Evolutionary conservation across 2,888 invertebrate genomes (phyloP).

Genomic region (Ariolimax columbianus): DNA sequence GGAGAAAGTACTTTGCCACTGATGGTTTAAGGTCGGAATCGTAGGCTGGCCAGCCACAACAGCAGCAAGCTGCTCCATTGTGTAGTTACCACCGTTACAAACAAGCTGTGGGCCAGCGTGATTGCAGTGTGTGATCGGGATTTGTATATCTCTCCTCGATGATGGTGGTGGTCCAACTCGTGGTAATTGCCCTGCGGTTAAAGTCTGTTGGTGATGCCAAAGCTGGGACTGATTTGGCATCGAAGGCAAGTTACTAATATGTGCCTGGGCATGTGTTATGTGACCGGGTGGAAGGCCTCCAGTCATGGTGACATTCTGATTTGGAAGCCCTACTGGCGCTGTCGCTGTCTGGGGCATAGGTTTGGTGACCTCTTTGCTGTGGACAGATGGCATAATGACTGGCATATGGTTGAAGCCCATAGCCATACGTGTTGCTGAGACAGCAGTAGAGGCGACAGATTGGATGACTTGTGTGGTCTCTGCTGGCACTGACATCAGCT

Average conservation of each 20-base stretch:
- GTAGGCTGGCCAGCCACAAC: conserved; percentile 64
- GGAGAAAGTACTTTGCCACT: conserved; percentile 39
- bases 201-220: conserved; percentile 37
- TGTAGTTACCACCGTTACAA: conserved; percentile 52
- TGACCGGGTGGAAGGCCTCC: conserved; percentile 74
- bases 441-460: conserved; percentile 55
- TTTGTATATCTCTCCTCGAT: conserved; percentile 19
- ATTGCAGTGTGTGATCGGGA: conserved; percentile 34
- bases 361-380: conserved; percentile 95
- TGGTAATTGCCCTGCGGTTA: conserved; percentile 49
- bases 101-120: conserved; percentile 31
- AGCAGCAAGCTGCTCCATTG: conserved; percentile 81
- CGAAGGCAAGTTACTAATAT: conserved; percentile 61
- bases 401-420: conserved; percentile 92
- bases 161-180: conserved; percentile 18
- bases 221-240: conserved; percentile 61
- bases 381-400: conserved; percentile 97
- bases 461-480: conserved; percentile 56
- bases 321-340: conserved; percentile 84
- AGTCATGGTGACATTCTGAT: conserved; percentile 22
- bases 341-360: conserved; percentile 96
- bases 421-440: conserved; percentile 86
- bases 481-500: conserved; percentile 49
- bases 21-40: conserved; percentile 55
- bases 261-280: conserved; percentile 74